Conservation (phyloP, 2,888 invertebrate species). For the Julus scanicus region DNA sequence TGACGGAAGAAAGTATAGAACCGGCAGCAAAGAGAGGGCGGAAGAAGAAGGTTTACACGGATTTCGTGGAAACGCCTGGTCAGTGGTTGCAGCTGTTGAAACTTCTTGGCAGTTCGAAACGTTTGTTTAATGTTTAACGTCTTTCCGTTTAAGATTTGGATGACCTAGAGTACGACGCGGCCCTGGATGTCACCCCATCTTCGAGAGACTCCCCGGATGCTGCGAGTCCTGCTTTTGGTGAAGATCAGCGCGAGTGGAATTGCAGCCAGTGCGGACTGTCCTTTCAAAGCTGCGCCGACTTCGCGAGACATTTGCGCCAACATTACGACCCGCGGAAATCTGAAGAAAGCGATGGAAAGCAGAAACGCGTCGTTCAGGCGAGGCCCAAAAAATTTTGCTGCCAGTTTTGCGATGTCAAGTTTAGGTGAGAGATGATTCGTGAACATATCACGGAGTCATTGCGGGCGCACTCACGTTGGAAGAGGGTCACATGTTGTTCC, state of each 20-base stretch:
- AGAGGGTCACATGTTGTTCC: neutral
- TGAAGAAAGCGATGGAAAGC: neutral
- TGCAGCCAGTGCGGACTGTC: conserved; percentile 57
- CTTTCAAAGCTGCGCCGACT: conserved; percentile 54
- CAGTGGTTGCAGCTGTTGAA: neutral
- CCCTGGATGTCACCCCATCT: neutral
- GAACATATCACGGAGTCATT: too few relatives aligned
- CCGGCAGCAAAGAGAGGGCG: conserved; percentile 41
- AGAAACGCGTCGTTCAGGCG: conserved; percentile 50
- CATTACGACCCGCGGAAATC: conserved; percentile 56
- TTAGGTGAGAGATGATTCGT: conserved; percentile 49
- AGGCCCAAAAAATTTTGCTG: conserved; percentile 55
- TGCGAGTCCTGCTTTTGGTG: neutral
- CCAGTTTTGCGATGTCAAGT: conserved; percentile 55
- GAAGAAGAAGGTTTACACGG: conserved; percentile 26
- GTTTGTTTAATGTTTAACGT: too few relatives aligned
- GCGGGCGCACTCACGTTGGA: neutral
- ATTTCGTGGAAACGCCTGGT: conserved; percentile 54
- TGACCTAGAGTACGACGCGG: neutral
- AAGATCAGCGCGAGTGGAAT: conserved; percentile 55
- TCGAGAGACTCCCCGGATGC: neutral
- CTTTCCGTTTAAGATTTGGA: conserved; percentile 32
- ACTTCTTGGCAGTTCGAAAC: neutral
- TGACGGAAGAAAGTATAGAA: neutral
- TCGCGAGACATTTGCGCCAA: conserved; percentile 57